Evolutionary conservation across 2,888 invertebrate genomes (phyloP).

Genomic region (Lepidochrysops patricia): DNA sequence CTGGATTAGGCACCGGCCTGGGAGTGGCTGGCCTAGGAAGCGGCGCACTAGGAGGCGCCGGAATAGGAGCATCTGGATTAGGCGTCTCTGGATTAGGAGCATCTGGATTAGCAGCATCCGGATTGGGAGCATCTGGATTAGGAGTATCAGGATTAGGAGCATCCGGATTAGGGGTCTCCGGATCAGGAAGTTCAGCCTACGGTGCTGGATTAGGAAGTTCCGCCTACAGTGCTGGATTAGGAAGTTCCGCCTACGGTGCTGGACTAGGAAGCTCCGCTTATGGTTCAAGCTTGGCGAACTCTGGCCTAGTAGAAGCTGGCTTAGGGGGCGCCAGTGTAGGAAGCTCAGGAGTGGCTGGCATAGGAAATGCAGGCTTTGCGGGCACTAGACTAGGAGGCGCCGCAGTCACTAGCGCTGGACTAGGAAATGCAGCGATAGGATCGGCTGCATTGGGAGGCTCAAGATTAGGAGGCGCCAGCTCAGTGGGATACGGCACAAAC

Average conservation of each 20-base stretch:
- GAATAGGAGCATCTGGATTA: background rate
- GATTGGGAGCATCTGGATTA: background rate
- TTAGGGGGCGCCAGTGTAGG: background rate
- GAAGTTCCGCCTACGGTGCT: background rate
- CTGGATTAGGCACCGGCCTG: constrained; percentile 28
- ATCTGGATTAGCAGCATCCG: background rate
- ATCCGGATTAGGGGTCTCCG: background rate
- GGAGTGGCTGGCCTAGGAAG: constrained; percentile 20
- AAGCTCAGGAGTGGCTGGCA: background rate
- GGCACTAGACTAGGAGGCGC: background rate
- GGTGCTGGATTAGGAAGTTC: background rate
- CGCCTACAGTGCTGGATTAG: background rate
- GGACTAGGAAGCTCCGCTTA: background rate
- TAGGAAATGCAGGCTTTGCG: background rate
- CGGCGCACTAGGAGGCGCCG: background rate
- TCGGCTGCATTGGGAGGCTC: background rate
- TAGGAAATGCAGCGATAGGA: background rate
- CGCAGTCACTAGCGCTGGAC: background rate
- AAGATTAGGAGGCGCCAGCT: background rate
- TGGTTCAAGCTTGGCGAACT: background rate
- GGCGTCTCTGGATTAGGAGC: background rate
- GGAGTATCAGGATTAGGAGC: background rate
- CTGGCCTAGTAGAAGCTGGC: background rate
- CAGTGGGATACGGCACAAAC: background rate
- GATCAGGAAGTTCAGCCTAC: background rate